Evolutionary conservation across 2,113 vertebrate species (phyloP).

Genomic region (Ivindomyrus marchei): DNA sequence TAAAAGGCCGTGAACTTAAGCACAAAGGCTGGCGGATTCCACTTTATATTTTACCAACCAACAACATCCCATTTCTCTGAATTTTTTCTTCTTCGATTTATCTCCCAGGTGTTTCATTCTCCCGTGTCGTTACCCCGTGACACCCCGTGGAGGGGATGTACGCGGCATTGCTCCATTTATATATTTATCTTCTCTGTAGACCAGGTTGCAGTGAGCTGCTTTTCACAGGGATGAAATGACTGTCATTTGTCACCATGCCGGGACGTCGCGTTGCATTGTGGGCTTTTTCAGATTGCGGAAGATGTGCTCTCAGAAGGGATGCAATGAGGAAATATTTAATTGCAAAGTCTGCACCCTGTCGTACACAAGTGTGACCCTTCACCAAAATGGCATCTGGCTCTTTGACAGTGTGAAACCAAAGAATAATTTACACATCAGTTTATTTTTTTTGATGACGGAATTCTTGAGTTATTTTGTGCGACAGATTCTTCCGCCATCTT

Average conservation of each 20-base stretch:
- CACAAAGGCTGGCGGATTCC: conserved; percentile 6
- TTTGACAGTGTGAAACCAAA: not conserved
- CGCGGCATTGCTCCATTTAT: not conserved
- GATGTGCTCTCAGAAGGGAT: not conserved
- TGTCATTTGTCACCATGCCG: not conserved
- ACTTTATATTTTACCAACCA: conserved; percentile 23
- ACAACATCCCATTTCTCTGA: conserved; percentile 28
- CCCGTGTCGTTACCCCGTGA: not conserved
- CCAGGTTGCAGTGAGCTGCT: not conserved
- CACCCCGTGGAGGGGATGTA: not conserved
- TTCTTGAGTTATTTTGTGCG: not conserved
- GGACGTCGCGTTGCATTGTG: not conserved
- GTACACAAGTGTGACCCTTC: not conserved
- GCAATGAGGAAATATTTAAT: not conserved
- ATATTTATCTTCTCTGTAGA: not conserved
- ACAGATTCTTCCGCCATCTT: not conserved
- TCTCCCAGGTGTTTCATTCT: conserved; percentile 14
- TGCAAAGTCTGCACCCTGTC: not conserved
- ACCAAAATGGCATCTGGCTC: not conserved
- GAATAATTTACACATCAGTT: not conserved
- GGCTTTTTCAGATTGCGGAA: not conserved
- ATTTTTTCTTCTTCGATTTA: conserved; percentile 24
- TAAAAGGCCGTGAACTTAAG: not conserved
- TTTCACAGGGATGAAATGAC: not conserved
- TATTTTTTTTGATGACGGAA: not conserved